Base-by-base conservation (phyloP, 1,140 invertebrate species). In the Drusus annulatus region DNA sequence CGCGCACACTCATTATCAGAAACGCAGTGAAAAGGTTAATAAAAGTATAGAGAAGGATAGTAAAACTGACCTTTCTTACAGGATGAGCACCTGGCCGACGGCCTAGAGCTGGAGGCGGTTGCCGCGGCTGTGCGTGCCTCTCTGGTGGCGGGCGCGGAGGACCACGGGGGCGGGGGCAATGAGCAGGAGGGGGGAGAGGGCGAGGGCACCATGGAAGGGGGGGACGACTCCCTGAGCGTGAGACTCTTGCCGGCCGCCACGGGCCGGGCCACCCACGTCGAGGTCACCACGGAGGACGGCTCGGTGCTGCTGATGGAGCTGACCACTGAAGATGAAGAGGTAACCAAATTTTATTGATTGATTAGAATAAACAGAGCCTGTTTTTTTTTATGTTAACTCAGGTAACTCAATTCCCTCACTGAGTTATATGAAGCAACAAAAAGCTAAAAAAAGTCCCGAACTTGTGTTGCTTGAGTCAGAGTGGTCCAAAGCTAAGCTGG, bases 201-300 rank as follows among this genome's bases (percentile, higher is more conserved):
- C 1, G 28, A 19, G 71, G 71, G 19, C 7, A 21, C 1, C 0
- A n/a, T 19, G 10, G 71, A 60, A 3, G 74, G 21, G 2, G 25
- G 8, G 15, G 80, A 19, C 6, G 76, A 76, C 3, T 17, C n/a
- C n/a, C 50, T 80, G 7, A 52, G 58, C 8, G 73, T 83, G n/a
- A 60, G 82, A 19, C 68, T 83, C 50, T 54, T 83, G 58, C 82
- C 82, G 0, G 17, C 60, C 15, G 36, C 28, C 36, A 56, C 76
- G 31, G 87, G 86, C 7, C 86, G 85, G 76, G 80, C 86, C 4
- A 88, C 87, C 1, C 88, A 89, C 82, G 87, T 89, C 15, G 86
- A 88, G 84, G 87, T 89, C 3, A 89, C 86, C 0, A 88, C 88
- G 0, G 87, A 86, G 76, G 87, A 89, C 78, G 88, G 88, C 13